Conservation (phyloP, 2,888 invertebrate genomes). For the Tipula vernalis region DNA sequence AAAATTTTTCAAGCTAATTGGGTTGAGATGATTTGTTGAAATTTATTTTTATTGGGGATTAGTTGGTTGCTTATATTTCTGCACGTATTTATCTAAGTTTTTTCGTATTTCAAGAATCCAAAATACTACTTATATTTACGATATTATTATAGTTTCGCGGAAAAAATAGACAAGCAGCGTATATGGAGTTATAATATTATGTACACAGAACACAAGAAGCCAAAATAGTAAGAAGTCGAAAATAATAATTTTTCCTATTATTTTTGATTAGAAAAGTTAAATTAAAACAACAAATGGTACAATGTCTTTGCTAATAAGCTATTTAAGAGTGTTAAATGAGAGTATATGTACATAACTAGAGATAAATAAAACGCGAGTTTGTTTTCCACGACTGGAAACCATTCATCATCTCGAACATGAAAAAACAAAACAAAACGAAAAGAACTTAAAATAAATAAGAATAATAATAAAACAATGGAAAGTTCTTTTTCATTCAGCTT, state of each 20-base stretch:
- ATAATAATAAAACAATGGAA: background rate
- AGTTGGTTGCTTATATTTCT: background rate
- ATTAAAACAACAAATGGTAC: conserved; percentile 4
- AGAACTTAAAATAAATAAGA: background rate
- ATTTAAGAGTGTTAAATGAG: background rate
- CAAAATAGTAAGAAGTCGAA: background rate
- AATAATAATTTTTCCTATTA: background rate
- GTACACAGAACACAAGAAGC: background rate
- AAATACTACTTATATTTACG: background rate
- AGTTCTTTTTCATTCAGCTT: background rate
- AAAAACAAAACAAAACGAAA: background rate
- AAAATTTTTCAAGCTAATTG: background rate
- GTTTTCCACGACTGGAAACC: background rate
- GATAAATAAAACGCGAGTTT: background rate
- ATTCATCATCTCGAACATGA: background rate
- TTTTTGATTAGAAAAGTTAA: background rate
- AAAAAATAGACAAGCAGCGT: background rate
- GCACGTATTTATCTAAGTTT: background rate
- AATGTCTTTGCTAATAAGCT: background rate
- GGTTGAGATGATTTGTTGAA: background rate
- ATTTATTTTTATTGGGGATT: background rate
- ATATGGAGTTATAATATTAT: background rate
- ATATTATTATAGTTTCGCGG: background rate
- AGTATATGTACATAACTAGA: background rate
- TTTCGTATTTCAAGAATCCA: background rate